These are phyloP conservation scores for Heterochromis multidens DNA, from an alignment of 2,113 vertebrate species.

Conservation along the genomic window DNA sequence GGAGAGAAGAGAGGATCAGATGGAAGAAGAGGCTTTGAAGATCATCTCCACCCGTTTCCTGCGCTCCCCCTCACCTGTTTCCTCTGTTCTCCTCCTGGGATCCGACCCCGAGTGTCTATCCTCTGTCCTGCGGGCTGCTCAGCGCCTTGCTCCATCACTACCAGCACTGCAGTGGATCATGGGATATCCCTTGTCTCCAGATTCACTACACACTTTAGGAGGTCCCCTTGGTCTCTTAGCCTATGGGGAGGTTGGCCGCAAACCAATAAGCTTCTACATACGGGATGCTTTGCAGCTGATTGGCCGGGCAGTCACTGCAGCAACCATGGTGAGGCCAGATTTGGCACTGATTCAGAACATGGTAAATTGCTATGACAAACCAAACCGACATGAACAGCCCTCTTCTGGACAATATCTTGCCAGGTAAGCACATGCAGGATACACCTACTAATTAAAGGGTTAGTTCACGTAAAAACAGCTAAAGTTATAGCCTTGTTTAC, in stretches of 20 bases:
- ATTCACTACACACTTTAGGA: conserved; percentile 82
- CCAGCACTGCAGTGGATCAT: conserved; percentile 87
- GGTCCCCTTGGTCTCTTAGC: conserved; percentile 87
- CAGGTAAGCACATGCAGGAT: conserved; percentile 57
- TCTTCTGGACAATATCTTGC: conserved; percentile 80
- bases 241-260: conserved; percentile 82
- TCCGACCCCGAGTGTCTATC: conserved; percentile 75
- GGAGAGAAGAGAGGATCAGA: conserved; percentile 64
- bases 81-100: conserved; percentile 83
- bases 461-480: neutral
- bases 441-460: conserved; percentile 22
- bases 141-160: conserved; percentile 66
- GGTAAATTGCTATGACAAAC: conserved; percentile 78
- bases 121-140: conserved; percentile 73
- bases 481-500: neutral
- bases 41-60: conserved; percentile 70
- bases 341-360: conserved; percentile 72
- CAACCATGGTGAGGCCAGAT: conserved; percentile 70
- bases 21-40: conserved; percentile 66
- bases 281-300: conserved; percentile 83
- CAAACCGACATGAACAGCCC: conserved; percentile 43
- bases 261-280: conserved; percentile 84
- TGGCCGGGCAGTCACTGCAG: conserved; percentile 72
- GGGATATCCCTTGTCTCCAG: conserved; percentile 82
- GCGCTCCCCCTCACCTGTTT: conserved; percentile 67